phyloP scores from a whole-genome alignment of 2,888 invertebrate species.

The Bruchidius siliquastri region DNA sequence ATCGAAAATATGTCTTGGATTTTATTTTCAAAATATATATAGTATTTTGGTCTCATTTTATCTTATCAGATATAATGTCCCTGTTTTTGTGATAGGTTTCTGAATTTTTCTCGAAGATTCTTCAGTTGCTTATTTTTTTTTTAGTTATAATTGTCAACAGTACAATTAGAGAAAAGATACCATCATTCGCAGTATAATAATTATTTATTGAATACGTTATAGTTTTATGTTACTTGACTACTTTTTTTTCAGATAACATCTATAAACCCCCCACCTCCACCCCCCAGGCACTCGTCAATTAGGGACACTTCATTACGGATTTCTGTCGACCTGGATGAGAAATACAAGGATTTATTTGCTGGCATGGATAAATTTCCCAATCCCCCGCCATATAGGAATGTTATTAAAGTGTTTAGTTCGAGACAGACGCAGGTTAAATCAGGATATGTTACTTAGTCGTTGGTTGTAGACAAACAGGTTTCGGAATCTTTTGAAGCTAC shows the following conservation, averaged over 20 bases:
- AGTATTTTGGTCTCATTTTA: too few relatives aligned
- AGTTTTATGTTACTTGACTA: too few relatives aligned
- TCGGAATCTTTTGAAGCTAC: background rate
- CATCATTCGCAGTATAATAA: too few relatives aligned
- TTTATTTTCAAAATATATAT: too few relatives aligned
- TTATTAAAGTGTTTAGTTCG: slow-evolving; percentile 66
- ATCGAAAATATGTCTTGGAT: too few relatives aligned
- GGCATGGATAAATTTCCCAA: slow-evolving; percentile 59
- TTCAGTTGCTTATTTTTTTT: too few relatives aligned
- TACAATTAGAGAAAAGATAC: too few relatives aligned
- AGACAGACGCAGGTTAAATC: slow-evolving; percentile 48
- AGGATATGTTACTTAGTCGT: slow-evolving; percentile 9
- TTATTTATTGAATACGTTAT: too few relatives aligned
- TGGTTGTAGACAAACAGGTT: background rate
- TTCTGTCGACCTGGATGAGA: slow-evolving; percentile 59
- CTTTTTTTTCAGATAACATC: background rate
- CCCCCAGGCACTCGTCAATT: slow-evolving; percentile 61
- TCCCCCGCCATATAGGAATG: slow-evolving; percentile 64
- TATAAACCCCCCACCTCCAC: slow-evolving; percentile 51
- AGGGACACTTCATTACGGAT: slow-evolving; percentile 38
- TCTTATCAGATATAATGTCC: too few relatives aligned
- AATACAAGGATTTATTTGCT: slow-evolving; percentile 64
- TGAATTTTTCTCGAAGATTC: too few relatives aligned
- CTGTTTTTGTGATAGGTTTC: too few relatives aligned
- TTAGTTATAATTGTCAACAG: too few relatives aligned